Evolutionary conservation across 2,797 vertebrate species (phyloP).

Genomic region (Rhodeus uyekii): DNA sequence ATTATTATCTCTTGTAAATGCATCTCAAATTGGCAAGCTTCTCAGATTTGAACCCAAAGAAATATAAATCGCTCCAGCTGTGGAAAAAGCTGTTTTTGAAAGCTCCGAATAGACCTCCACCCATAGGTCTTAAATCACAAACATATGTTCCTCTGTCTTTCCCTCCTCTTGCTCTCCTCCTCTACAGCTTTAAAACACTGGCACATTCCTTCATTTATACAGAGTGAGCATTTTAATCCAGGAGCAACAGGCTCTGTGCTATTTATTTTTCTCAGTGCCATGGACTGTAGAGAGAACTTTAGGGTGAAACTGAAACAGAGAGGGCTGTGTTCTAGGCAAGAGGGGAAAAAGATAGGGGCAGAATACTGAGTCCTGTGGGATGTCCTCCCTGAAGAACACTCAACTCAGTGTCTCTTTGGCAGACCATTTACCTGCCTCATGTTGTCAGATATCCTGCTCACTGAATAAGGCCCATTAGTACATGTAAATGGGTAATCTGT

Average conservation of each 20-base stretch:
- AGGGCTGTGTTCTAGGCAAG: conserved; percentile 31
- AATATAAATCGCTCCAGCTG: conserved; percentile 10
- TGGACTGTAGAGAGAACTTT: background rate
- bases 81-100: conserved; percentile 9
- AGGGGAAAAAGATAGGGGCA: background rate
- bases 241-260: background rate
- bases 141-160: conserved; percentile 43
- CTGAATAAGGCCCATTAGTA: conserved; percentile 64
- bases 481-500: conserved; percentile 63
- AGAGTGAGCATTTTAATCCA: conserved; percentile 3
- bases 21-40: background rate
- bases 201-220: conserved; percentile 29
- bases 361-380: conserved; percentile 41
- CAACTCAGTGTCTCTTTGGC: conserved; percentile 61
- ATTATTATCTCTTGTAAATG: background rate
- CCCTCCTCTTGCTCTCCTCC: background rate
- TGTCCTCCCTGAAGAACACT: conserved; percentile 57
- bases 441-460: conserved; percentile 67
- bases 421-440: conserved; percentile 61
- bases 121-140: conserved; percentile 47
- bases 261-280: conserved; percentile 1
- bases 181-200: conserved; percentile 1
- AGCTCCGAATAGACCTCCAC: conserved; percentile 23
- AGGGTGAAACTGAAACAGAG: conserved; percentile 18
- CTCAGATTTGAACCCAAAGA: background rate